Conservation (phyloP, 2,888 invertebrate genomes). For the Brachycybe producta region DNA sequence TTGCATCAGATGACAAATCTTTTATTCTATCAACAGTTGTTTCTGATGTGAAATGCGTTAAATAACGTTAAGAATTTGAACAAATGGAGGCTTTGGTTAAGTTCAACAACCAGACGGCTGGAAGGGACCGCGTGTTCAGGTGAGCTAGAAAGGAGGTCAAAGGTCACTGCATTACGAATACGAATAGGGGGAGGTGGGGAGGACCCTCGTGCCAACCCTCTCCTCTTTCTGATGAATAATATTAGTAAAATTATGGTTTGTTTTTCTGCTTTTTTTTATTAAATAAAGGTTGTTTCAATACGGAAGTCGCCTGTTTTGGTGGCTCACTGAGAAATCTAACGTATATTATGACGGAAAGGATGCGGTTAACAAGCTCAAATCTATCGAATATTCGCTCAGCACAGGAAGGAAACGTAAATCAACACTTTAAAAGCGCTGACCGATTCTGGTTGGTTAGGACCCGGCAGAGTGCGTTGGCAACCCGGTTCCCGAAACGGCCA, state of each 20-base stretch:
- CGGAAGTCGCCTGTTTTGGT: conserved; percentile 64
- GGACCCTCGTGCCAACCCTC: no score
- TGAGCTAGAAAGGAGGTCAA: no score
- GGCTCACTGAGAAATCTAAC: conserved; percentile 55
- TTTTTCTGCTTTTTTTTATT: not conserved
- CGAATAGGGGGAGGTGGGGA: no score
- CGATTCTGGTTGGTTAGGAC: no score
- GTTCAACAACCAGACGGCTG: conserved; percentile 14
- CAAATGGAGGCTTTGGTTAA: conserved; percentile 7
- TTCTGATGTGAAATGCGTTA: no score
- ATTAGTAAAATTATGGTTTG: no score
- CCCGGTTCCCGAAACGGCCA: no score
- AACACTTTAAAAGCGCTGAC: conserved; percentile 25
- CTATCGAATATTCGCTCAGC: conserved; percentile 66
- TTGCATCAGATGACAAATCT: no score
- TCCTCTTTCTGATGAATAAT: no score
- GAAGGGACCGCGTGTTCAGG: conserved; percentile 14
- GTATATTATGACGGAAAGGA: conserved; percentile 47
- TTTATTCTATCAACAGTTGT: no score
- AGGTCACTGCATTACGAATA: no score
- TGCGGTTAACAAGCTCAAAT: conserved; percentile 59
- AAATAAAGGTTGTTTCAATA: conserved; percentile 61
- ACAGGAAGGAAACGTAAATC: conserved; percentile 70
- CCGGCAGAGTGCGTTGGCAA: no score
- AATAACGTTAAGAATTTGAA: not conserved